These are phyloP conservation scores for Aulostomus chinensis DNA, from an alignment of 2,797 vertebrate genomes.

Conservation along the genomic window DNA sequence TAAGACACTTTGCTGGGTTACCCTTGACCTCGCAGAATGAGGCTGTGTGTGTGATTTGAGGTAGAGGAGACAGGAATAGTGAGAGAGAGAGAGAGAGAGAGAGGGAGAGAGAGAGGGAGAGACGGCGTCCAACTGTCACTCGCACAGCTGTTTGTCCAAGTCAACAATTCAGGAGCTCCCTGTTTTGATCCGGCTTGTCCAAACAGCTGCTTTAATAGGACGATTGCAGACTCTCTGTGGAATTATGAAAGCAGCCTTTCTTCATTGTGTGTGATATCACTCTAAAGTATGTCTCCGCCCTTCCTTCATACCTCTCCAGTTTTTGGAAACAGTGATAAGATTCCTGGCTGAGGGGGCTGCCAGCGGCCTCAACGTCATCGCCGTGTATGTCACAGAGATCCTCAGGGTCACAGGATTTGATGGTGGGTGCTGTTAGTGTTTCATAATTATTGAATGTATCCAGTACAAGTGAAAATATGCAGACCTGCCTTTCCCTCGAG, in stretches of 20 bases:
- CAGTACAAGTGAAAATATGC: conserved; percentile 42
- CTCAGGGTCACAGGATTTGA: conserved; percentile 78
- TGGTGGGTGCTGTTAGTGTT: conserved; percentile 66
- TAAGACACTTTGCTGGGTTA: conserved; percentile 38
- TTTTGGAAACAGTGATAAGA: conserved; percentile 73
- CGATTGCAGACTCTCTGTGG: no score
- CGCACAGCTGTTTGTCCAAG: conserved; percentile 46
- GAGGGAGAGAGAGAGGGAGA: conserved; percentile 43
- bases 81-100: background rate
- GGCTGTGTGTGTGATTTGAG: conserved; percentile 14
- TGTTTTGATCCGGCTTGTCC: background rate
- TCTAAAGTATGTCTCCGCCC: conserved; percentile 9
- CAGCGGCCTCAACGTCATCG: conserved; percentile 83
- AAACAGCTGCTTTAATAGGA: conserved; percentile 12
- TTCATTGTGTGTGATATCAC: no score
- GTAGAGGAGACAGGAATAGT: no score
- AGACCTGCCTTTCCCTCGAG: conserved; percentile 25
- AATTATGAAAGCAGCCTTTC: conserved; percentile 29
- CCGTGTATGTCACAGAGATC: conserved; percentile 80
- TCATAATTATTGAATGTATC: conserved; percentile 3
- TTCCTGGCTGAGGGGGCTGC: conserved; percentile 82
- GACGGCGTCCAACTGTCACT: conserved; percentile 55
- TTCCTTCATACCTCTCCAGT: conserved; percentile 50
- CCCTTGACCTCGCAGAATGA: conserved; percentile 56
- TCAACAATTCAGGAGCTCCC: conserved; percentile 15